A percentile compares a stretch with the other conserved stretches of the same genome.
Evolutionary conservation across 2,797 vertebrate genomes (phyloP).

Genomic region (Pagetopsis macropterus): DNA sequence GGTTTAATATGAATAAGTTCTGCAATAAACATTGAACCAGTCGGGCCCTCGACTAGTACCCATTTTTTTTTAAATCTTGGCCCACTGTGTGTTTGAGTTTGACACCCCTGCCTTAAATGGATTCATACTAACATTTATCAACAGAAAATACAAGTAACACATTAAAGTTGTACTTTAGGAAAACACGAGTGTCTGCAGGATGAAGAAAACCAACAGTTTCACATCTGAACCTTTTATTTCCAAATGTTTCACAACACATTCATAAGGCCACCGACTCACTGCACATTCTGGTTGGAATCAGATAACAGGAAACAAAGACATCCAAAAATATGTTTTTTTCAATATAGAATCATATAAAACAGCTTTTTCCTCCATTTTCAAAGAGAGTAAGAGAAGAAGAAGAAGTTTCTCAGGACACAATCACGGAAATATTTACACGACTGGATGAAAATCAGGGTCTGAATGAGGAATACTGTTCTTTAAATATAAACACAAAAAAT

Average conservation of each 20-base stretch:
- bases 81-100: too few species aligned
- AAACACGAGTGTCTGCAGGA: background rate
- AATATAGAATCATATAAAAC: constrained; percentile 44
- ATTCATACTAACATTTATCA: too few species aligned
- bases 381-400: background rate
- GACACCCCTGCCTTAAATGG: too few species aligned
- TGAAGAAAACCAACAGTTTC: background rate
- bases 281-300: constrained; percentile 52
- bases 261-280: constrained; percentile 64
- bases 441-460: background rate
- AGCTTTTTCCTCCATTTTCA: background rate
- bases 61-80: too few species aligned
- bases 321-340: constrained; percentile 40
- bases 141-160: background rate
- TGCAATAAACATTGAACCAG: too few species aligned
- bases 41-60: too few species aligned
- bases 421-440: constrained; percentile 23
- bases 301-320: constrained; percentile 23
- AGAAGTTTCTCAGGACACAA: constrained; percentile 14
- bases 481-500: constrained; percentile 5
- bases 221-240: constrained; percentile 58
- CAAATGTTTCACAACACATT: constrained; percentile 50
- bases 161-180: background rate
- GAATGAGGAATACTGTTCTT: constrained; percentile 2
- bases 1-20: too few species aligned